These are phyloP conservation scores for Melospiza georgiana DNA, from an alignment of 2,113 vertebrate genomes.

Conservation along the genomic window DNA sequence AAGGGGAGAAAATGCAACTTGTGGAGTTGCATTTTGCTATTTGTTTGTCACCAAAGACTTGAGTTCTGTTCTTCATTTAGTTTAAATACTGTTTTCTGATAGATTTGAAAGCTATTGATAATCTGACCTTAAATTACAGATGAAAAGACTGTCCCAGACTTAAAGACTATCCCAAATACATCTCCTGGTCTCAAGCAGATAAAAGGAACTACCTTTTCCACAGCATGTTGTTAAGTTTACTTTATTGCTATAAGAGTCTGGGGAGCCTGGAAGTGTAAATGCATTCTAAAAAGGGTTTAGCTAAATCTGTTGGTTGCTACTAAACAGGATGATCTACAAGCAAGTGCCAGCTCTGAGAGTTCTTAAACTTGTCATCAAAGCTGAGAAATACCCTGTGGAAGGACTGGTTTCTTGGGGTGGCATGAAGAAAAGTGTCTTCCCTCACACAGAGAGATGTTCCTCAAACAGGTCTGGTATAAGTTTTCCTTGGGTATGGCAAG, in stretches of 20 bases:
- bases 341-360: background rate
- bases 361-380: background rate
- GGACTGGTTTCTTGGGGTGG: background rate
- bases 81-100: background rate
- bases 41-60: background rate
- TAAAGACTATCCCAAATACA: background rate
- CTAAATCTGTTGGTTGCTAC: background rate
- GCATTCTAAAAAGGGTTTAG: background rate
- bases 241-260: background rate
- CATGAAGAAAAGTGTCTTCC: background rate
- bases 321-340: background rate
- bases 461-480: accelerated
- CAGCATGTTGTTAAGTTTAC: background rate
- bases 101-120: background rate
- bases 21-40: background rate
- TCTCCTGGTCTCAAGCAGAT: background rate
- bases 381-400: background rate
- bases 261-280: background rate
- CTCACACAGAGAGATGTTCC: background rate
- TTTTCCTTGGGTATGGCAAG: background rate
- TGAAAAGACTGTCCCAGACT: background rate
- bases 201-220: background rate
- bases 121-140: background rate
- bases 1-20: background rate
- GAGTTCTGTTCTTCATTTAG: background rate